Percentiles rank a stretch among this genome's conserved stretches.
Evolutionary conservation across 2,113 vertebrate genomes (phyloP).

Genomic region (Caranx ignobilis): DNA sequence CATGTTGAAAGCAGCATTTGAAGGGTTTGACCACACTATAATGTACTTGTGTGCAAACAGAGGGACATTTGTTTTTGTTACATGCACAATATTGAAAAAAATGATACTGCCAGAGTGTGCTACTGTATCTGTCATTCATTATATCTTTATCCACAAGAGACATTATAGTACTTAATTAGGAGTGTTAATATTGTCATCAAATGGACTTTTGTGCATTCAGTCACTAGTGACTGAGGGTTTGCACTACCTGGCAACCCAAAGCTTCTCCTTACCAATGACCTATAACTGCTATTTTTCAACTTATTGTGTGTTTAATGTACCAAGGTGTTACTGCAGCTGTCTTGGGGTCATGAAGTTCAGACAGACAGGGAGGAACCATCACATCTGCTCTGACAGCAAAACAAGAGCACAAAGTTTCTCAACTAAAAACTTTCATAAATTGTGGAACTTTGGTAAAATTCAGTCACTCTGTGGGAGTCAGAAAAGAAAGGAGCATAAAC

Average conservation of each 20-base stretch:
- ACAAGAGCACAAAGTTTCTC: slow-evolving; percentile 15
- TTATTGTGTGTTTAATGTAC: neutral
- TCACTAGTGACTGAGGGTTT: too few relatives aligned
- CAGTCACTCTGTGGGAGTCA: slow-evolving; percentile 52
- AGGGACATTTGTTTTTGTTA: neutral
- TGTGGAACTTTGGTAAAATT: slow-evolving; percentile 45
- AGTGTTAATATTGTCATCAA: too few relatives aligned
- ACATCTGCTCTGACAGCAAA: slow-evolving; percentile 1
- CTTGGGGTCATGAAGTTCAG: neutral
- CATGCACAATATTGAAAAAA: neutral
- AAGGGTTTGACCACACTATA: too few relatives aligned
- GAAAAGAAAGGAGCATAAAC: slow-evolving; percentile 2
- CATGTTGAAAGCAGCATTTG: too few relatives aligned
- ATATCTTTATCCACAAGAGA: neutral
- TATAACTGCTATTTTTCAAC: neutral
- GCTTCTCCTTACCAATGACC: too few relatives aligned
- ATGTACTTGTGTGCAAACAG: neutral
- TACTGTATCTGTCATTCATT: neutral
- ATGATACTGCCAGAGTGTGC: neutral
- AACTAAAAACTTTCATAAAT: slow-evolving; percentile 35
- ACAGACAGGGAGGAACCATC: slow-evolving; percentile 20
- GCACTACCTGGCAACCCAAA: too few relatives aligned
- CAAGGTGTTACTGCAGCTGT: neutral
- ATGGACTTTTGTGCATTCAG: too few relatives aligned
- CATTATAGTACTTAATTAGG: neutral